Percentiles rank a stretch among this genome's conserved stretches.
Evolutionary conservation across 2,113 vertebrate species (phyloP).

Genomic region (Poeciliopsis turrubarensis): DNA sequence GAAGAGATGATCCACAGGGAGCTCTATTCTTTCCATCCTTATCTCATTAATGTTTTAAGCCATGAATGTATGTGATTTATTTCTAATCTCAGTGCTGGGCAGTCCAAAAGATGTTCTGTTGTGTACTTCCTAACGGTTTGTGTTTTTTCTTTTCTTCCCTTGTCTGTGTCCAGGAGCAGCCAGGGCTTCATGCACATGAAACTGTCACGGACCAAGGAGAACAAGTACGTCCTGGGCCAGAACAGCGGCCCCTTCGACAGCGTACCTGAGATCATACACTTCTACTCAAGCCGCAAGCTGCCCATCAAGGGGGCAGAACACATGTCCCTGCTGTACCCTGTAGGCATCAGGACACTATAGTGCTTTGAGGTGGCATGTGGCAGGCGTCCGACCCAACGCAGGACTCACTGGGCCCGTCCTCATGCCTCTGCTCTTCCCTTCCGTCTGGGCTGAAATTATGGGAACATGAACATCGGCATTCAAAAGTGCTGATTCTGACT

Average conservation of each 20-base stretch:
- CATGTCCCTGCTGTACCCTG: conserved; percentile 97
- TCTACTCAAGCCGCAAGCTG: conserved; percentile 97
- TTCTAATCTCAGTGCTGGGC: not conserved
- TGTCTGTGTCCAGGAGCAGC: conserved; percentile 87
- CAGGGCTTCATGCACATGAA: conserved; percentile 99
- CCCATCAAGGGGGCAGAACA: conserved; percentile 98
- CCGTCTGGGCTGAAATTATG: conserved; percentile 25
- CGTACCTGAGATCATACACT: conserved; percentile 95
- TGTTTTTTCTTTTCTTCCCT: not conserved
- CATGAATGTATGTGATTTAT: not conserved
- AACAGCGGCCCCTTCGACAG: conserved; percentile 96
- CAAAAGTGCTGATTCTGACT: conserved; percentile 64
- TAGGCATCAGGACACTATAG: conserved; percentile 96
- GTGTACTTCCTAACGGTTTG: not conserved
- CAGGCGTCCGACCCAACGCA: conserved; percentile 35
- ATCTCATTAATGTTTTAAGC: not conserved
- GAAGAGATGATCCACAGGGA: conserved; percentile 1
- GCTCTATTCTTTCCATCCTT: not conserved
- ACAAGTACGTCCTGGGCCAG: conserved; percentile 95
- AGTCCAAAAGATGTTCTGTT: not conserved
- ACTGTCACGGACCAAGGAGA: conserved; percentile 93
- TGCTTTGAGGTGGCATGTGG: conserved; percentile 20
- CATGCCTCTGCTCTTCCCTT: conserved; percentile 25
- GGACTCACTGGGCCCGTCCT: conserved; percentile 27
- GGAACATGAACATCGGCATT: conserved; percentile 52